These are phyloP conservation scores for Dreissena rostriformis DNA, from an alignment of 1,140 invertebrate genomes.

Conservation along the genomic window DNA sequence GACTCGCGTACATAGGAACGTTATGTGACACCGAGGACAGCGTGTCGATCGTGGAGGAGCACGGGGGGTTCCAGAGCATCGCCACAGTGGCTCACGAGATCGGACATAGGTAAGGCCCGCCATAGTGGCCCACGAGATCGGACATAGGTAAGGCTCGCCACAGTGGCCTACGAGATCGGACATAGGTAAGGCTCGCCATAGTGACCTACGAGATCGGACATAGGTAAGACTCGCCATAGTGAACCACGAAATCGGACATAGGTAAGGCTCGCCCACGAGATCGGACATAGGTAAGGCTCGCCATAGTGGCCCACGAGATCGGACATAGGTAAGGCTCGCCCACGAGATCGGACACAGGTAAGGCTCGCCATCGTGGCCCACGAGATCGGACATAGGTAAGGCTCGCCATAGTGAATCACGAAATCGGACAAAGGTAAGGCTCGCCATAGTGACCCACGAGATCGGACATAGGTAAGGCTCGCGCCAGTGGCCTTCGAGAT, in stretches of 20 bases:
- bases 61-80: constrained; percentile 72
- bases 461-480: constrained; percentile 71
- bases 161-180: constrained; percentile 71
- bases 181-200: constrained; percentile 70
- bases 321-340: constrained; percentile 72
- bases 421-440: constrained; percentile 72
- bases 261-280: constrained; percentile 73
- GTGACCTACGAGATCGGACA: constrained; percentile 73
- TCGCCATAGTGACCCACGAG: constrained; percentile 70
- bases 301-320: constrained; percentile 71
- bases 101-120: constrained; percentile 68
- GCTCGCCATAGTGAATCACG: constrained; percentile 68
- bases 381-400: constrained; percentile 73
- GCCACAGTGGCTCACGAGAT: constrained; percentile 72
- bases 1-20: constrained; percentile 68
- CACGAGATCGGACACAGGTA: too few species aligned
- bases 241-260: too few species aligned
- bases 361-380: constrained; percentile 69
- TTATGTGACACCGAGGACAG: constrained; percentile 69
- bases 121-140: constrained; percentile 72
- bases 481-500: constrained; percentile 71
- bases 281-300: constrained; percentile 71
- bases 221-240: constrained; percentile 69
- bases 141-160: constrained; percentile 70
- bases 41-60: constrained; percentile 71